Conservation (phyloP, 2,888 invertebrate species). For the Carterocephalus palaemon region DNA sequence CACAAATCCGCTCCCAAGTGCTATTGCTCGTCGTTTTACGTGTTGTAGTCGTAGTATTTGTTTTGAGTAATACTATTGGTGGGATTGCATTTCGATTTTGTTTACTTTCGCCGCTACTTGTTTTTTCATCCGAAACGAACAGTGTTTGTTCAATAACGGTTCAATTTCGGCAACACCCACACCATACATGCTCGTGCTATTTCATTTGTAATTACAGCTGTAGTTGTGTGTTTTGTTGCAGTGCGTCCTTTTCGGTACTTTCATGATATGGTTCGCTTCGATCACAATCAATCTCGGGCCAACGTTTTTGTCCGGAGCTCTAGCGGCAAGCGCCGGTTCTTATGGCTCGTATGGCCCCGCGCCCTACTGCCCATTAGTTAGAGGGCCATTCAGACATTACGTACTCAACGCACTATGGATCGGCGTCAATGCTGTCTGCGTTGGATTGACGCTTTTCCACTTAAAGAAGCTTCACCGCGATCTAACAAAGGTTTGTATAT, state of each 20-base stretch:
- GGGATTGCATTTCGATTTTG: conserved; percentile 16
- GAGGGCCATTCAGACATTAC: conserved; percentile 93
- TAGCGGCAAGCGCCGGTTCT: conserved; percentile 87
- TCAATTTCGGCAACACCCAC: conserved; percentile 16
- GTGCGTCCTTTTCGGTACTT: conserved; percentile 93
- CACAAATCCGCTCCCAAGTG: too few relatives aligned
- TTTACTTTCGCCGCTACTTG: conserved; percentile 12
- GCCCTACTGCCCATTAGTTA: conserved; percentile 90
- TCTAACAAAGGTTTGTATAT: conserved; percentile 81
- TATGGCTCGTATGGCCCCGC: conserved; percentile 83
- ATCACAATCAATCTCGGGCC: conserved; percentile 94
- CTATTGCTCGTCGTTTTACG: too few relatives aligned
- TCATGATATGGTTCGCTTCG: conserved; percentile 96
- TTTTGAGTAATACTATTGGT: conserved; percentile 5
- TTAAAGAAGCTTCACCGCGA: conserved; percentile 89
- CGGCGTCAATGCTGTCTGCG: conserved; percentile 91
- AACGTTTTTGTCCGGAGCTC: conserved; percentile 89
- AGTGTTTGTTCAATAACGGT: conserved; percentile 21
- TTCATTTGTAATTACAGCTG: conserved; percentile 12
- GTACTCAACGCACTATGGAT: conserved; percentile 95
- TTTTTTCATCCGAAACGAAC: conserved; percentile 21
- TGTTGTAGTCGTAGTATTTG: too few relatives aligned
- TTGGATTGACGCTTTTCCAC: conserved; percentile 89
- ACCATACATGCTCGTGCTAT: conserved; percentile 5
- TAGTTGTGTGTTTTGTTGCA: conserved; percentile 74